Conservation (phyloP, 1,140 invertebrate genomes). For the Papilio xuthus region DNA sequence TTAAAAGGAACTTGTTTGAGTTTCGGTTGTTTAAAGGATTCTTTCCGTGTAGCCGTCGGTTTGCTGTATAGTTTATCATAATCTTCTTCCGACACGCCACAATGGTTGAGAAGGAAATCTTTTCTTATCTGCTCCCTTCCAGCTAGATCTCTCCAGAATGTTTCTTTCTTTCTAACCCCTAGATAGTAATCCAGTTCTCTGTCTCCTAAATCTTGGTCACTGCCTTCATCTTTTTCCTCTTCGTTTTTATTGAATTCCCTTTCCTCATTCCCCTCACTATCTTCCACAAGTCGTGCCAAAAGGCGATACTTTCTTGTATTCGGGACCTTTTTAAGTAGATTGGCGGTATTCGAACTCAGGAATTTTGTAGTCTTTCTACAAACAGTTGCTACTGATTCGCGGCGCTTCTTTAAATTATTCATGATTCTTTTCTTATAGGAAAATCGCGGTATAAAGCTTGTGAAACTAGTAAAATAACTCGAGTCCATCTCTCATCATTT, state of each 20-base stretch:
- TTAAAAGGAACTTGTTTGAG: slow-evolving; percentile 76
- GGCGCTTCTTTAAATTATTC: slow-evolving; percentile 65
- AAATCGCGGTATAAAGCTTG: slow-evolving; percentile 41
- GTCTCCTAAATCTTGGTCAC: slow-evolving; percentile 61
- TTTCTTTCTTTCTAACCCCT: slow-evolving; percentile 66
- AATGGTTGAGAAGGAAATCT: slow-evolving; percentile 75
- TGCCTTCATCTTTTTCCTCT: slow-evolving; percentile 46
- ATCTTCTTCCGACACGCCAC: slow-evolving; percentile 71
- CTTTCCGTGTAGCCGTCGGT: slow-evolving; percentile 48
- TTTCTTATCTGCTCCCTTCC: slow-evolving; percentile 72
- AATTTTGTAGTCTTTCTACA: slow-evolving; percentile 75
- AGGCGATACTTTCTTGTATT: slow-evolving; percentile 63
- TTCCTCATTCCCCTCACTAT: slow-evolving; percentile 46
- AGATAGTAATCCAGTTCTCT: slow-evolving; percentile 71
- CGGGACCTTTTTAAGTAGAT: slow-evolving; percentile 65
- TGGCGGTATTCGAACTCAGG: slow-evolving; percentile 60
- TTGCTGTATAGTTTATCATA: slow-evolving; percentile 71
- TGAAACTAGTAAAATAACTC: slow-evolving; percentile 31
- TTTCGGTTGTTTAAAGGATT: slow-evolving; percentile 56
- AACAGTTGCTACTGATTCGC: slow-evolving; percentile 72
- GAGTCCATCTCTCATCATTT: neutral
- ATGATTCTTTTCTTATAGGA: slow-evolving; percentile 51
- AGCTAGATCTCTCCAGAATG: slow-evolving; percentile 71
- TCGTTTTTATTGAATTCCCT: slow-evolving; percentile 39
- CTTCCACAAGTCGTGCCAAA: slow-evolving; percentile 58